phyloP scores from a whole-genome alignment of 2,888 invertebrate species.

The Orgyia antiqua region DNA sequence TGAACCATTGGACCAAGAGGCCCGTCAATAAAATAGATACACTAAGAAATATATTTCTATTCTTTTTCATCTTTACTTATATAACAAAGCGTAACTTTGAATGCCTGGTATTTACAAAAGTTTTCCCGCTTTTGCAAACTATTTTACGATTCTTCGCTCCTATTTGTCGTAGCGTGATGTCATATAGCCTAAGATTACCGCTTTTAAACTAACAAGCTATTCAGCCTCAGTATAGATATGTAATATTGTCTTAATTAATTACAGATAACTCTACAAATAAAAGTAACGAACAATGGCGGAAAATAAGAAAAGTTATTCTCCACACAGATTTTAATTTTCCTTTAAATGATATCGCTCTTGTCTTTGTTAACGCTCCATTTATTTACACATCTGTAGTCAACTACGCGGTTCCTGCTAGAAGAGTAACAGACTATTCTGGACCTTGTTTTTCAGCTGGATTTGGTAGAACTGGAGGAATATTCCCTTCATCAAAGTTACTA shows the following conservation, averaged over 20 bases:
- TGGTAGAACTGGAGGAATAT: slow-evolving; percentile 24
- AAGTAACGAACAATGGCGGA: slow-evolving; percentile 29
- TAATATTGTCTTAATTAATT: background rate
- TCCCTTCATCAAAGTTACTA: slow-evolving; percentile 27
- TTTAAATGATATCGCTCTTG: slow-evolving; percentile 43
- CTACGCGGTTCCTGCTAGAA: slow-evolving; percentile 25
- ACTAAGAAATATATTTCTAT: too few species aligned
- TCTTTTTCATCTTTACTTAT: too few species aligned
- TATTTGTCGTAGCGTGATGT: too few species aligned
- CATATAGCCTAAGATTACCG: too few species aligned
- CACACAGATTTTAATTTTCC: slow-evolving; percentile 34
- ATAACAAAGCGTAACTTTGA: too few species aligned
- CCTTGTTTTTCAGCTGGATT: slow-evolving; percentile 41
- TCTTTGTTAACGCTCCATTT: slow-evolving; percentile 27
- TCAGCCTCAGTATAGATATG: too few species aligned
- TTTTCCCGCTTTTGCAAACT: too few species aligned
- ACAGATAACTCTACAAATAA: slow-evolving; percentile 9
- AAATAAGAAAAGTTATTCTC: slow-evolving; percentile 15
- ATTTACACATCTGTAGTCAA: slow-evolving; percentile 27
- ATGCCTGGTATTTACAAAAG: too few species aligned
- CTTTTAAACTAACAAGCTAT: too few species aligned
- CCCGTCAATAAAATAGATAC: too few species aligned
- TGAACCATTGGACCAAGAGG: too few species aligned
- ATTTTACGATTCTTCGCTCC: too few species aligned
- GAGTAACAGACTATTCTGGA: slow-evolving; percentile 28